Base-by-base conservation (phyloP, 2,797 vertebrate species). In the Dendrocincla tyrannina region DNA sequence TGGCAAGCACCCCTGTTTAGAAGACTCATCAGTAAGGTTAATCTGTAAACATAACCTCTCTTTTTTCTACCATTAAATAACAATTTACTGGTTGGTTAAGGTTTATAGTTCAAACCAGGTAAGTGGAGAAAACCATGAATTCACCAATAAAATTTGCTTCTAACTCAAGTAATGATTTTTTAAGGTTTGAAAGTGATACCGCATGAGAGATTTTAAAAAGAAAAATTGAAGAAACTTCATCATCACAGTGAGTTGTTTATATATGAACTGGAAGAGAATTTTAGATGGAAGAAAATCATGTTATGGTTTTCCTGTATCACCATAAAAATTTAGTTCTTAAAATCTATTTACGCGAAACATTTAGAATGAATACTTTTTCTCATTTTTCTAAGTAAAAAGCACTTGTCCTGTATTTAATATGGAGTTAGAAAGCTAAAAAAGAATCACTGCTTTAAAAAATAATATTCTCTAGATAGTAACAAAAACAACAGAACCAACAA, bases 1-100 rank as follows among this genome's bases (percentile, higher is more conserved):
- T 97, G 95, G 94, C 89, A 94, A 72, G 13, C 32, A 84, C 13
- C 15, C 60, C 70, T 79, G 72, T 75, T 93, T 73, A 84, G 76
- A 84, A 89, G 42, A 84, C 27, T 91, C 85, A 73, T 28, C 35
- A 49, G 68, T 35, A 58, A 81, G 47, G 50, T 79, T 92, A 56
- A n/a, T 62, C 35, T 52, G 12, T 59, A 88, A 90, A 88, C 68
- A 78, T 13, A 75, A 79, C 2, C 4, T 33, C 25, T 35, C 3
- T 37, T 59, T 37, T 56, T 85, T 30, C n/a, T 28, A 10, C 17
- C 41, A 59, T 41, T 76, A 70, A 90, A 67, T 41, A 91, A 59
- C 37, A 73, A 53, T 60, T 87, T 82, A 73, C 11, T 77, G 7
- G 19, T 55, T 80, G 46, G 13, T 62, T 74, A 85, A 56, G 9